A percentile compares a stretch with the other conserved stretches of the same genome.
phyloP scores from a whole-genome alignment of 2,113 vertebrate genomes.

The Blennius ocellaris region DNA sequence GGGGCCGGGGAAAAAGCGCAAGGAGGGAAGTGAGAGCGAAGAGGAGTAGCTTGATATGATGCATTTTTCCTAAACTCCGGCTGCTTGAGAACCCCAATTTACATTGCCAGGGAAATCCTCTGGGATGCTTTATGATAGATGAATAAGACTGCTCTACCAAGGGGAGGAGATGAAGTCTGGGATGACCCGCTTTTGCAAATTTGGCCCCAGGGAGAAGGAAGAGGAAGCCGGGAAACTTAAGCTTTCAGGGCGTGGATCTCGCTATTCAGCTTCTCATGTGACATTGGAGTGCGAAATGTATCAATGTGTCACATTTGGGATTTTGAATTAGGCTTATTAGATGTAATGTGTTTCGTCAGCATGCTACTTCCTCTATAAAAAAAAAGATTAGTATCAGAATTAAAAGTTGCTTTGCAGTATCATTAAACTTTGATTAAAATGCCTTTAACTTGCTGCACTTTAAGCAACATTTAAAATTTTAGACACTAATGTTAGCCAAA shows the following conservation, averaged over 20 bases:
- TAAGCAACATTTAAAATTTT: neutral
- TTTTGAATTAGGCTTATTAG: constrained; percentile 51
- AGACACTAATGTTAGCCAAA: neutral
- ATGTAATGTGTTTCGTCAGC: constrained; percentile 29
- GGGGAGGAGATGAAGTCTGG: constrained; percentile 68
- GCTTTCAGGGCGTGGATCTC: constrained; percentile 64
- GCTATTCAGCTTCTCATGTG: constrained; percentile 42
- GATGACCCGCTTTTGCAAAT: constrained; percentile 83
- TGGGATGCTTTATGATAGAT: constrained; percentile 81
- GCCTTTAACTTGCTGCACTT: neutral
- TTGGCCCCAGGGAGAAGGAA: constrained; percentile 73
- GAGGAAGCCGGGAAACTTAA: constrained; percentile 65
- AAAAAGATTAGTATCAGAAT: too few species aligned
- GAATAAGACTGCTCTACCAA: constrained; percentile 65
- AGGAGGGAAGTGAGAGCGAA: constrained; percentile 17
- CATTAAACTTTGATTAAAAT: neutral
- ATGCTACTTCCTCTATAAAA: too few species aligned
- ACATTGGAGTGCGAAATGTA: constrained; percentile 66
- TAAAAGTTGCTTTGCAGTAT: too few species aligned
- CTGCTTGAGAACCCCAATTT: constrained; percentile 71
- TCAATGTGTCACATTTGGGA: constrained; percentile 72
- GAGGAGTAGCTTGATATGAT: constrained; percentile 36
- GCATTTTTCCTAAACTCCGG: constrained; percentile 58
- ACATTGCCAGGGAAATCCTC: constrained; percentile 70
- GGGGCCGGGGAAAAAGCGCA: constrained; percentile 14